A percentile compares a stretch with the other conserved stretches of the same genome.
Evolutionary conservation across 23 tunicate genomes (phyloP).

Genomic region (Botrylloides violaceus): DNA sequence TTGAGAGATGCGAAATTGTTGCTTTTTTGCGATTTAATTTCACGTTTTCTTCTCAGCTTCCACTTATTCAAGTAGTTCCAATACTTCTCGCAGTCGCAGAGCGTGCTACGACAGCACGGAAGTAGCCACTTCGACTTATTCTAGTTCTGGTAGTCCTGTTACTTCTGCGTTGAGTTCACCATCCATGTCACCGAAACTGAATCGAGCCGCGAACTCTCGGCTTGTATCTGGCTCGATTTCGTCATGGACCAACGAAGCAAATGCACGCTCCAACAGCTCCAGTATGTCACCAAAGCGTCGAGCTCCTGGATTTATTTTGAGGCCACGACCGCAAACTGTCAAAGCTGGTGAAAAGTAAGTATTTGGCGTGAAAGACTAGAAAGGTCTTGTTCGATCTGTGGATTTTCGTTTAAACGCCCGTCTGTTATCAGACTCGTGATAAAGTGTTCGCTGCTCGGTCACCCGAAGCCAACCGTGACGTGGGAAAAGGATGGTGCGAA

Average conservation of each 20-base stretch:
- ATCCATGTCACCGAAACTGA: conserved; percentile 62
- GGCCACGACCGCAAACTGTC: conserved; percentile 75
- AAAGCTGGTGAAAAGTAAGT: conserved; percentile 73
- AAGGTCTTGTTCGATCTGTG: background rate
- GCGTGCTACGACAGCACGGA: conserved; percentile 16
- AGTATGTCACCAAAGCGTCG: conserved; percentile 69
- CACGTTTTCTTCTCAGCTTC: conserved; percentile 13
- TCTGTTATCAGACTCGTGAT: conserved; percentile 38
- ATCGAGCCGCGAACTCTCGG: conserved; percentile 46
- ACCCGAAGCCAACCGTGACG: conserved; percentile 89
- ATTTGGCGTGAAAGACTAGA: background rate
- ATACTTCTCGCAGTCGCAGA: conserved; percentile 9
- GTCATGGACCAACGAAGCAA: conserved; percentile 32
- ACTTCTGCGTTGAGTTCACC: conserved; percentile 74
- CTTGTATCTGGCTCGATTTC: conserved; percentile 43
- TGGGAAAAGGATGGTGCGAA: conserved; percentile 88
- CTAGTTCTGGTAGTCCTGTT: conserved; percentile 37
- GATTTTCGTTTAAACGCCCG: too few relatives aligned
- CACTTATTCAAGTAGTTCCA: conserved; percentile 7
- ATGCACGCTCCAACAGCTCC: conserved; percentile 22
- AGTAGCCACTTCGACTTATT: conserved; percentile 16
- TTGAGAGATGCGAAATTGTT: too few relatives aligned
- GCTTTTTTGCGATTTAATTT: too few relatives aligned
- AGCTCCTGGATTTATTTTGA: conserved; percentile 84
- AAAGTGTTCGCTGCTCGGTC: conserved; percentile 89